Base-by-base conservation (phyloP, 2,113 vertebrate species). In the Bambusicola thoracicus region DNA sequence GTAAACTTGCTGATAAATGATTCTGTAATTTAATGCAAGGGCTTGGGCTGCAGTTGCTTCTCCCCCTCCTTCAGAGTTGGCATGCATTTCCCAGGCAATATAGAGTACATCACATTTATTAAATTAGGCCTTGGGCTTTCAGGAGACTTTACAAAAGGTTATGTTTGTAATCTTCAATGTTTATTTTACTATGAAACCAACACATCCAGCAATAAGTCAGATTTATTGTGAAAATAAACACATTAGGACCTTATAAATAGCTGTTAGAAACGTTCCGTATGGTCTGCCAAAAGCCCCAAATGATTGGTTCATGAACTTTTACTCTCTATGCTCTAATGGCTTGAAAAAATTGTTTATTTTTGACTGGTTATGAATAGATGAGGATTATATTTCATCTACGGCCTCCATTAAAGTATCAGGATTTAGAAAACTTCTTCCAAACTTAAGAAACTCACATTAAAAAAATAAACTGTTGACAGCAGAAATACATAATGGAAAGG, bases 211-310 rank as follows among this genome's bases (percentile, higher is more conserved):
- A 95, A 96, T 97, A 97, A 95, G 94, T 97, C 92, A 94, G 90
- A 93, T 96, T 96, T 97, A 96, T 93, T 97, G 95, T 94, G 91
- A 97, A 97, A 97, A 97, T 96, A 97, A 96, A 97, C 95, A 96
- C 92, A 95, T 92, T 93, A 97, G 80, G 68, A 86, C 92, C 94
- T 92, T 96, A 96, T 96, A 96, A 96, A 97, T 96, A 96, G 95
- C 89, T 88, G 92, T 91, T 96, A 96, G 94, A 96, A 96, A 96
- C 92, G 95, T 97, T 96, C 92, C 91, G 75, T 96, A 95, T 92
- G 95, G 95, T 79, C 80, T 97, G 96, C 96, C 96, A 97, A 97
- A 97, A 96, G 83, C 69, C 70, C 76, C 86, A 86, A 93, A 96
- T 93, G 91, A 97, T 96, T 96, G 88, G 94, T 97, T 97, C 95